These are phyloP conservation scores for Harpagifer antarcticus DNA, from an alignment of 2,797 vertebrate genomes.

Conservation along the genomic window DNA sequence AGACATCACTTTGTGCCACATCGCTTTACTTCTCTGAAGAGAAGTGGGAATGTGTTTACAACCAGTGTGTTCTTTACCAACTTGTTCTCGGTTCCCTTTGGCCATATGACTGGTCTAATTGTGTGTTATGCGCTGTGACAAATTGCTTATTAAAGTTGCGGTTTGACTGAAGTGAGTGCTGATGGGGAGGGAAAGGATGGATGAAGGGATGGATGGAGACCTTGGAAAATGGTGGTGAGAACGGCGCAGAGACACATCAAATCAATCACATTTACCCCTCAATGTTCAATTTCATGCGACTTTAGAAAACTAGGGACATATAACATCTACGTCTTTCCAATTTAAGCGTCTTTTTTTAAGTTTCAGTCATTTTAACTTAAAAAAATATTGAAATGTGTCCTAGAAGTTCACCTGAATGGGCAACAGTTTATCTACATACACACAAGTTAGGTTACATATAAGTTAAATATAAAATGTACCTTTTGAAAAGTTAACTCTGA, in stretches of 20 bases:
- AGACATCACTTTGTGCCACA: slow-evolving; percentile 78
- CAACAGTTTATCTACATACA: not conserved
- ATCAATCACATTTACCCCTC: slow-evolving; percentile 12
- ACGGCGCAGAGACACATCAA: not conserved
- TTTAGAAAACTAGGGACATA: not conserved
- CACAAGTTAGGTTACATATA: not conserved
- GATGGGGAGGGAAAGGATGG: slow-evolving; percentile 41
- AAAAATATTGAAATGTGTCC: not conserved
- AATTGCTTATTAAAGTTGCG: slow-evolving; percentile 75
- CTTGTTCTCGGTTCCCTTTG: slow-evolving; percentile 65
- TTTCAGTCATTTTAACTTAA: not conserved
- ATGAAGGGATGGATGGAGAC: slow-evolving; percentile 26
- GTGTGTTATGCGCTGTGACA: slow-evolving; percentile 68
- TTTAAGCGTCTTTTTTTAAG: not conserved
- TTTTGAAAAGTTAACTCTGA: not conserved
- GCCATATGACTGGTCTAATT: slow-evolving; percentile 78
- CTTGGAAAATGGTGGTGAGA: slow-evolving; percentile 22
- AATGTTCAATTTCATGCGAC: not conserved
- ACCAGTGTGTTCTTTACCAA: slow-evolving; percentile 72
- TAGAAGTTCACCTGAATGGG: not conserved
- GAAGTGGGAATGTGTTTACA: slow-evolving; percentile 70
- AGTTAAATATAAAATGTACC: too few species aligned
- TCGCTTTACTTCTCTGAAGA: slow-evolving; percentile 62
- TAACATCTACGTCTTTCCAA: not conserved
- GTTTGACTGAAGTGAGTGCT: slow-evolving; percentile 68